These are phyloP conservation scores for Halichondria panicea DNA, from an alignment of 37 sponge, comb jelly and placozoan species.

Conservation along the genomic window DNA sequence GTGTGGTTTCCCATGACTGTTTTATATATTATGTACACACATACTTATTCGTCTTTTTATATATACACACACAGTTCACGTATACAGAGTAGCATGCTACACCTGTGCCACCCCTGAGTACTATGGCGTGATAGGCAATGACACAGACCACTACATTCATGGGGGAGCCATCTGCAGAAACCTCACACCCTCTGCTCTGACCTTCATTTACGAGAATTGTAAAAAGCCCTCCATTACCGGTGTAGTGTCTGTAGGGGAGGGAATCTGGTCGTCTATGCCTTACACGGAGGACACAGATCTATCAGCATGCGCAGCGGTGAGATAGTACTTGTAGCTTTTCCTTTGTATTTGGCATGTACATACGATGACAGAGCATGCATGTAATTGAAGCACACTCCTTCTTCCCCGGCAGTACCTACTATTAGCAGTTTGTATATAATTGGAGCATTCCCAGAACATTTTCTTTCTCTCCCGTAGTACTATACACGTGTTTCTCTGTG, in stretches of 20 bases:
- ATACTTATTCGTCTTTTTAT: too few species aligned
- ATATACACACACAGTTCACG: conserved; percentile 25
- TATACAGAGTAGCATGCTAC: conserved; percentile 60
- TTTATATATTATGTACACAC: too few species aligned
- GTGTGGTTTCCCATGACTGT: too few species aligned
- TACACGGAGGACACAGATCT: too few species aligned
- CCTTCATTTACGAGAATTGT: conserved; percentile 19
- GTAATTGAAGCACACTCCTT: too few species aligned
- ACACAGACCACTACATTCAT: conserved; percentile 36
- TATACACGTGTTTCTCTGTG: too few species aligned
- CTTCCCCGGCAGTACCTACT: too few species aligned
- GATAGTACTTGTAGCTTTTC: background rate
- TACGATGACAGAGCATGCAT: background rate
- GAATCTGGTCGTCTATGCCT: background rate
- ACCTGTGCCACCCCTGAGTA: conserved; percentile 40
- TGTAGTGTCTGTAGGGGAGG: conserved; percentile 20
- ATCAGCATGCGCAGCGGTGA: too few species aligned
- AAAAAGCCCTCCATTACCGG: background rate
- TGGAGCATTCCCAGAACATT: too few species aligned
- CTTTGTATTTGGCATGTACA: background rate
- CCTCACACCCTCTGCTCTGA: conserved; percentile 24
- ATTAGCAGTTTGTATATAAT: too few species aligned
- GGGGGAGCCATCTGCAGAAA: conserved; percentile 20
- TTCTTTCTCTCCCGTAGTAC: too few species aligned
- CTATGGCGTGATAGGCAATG: too few species aligned